A percentile compares a stretch with the other conserved stretches of the same genome.
Conservation (phyloP, 2,888 invertebrate species). For the Macrophya alboannulata region DNA sequence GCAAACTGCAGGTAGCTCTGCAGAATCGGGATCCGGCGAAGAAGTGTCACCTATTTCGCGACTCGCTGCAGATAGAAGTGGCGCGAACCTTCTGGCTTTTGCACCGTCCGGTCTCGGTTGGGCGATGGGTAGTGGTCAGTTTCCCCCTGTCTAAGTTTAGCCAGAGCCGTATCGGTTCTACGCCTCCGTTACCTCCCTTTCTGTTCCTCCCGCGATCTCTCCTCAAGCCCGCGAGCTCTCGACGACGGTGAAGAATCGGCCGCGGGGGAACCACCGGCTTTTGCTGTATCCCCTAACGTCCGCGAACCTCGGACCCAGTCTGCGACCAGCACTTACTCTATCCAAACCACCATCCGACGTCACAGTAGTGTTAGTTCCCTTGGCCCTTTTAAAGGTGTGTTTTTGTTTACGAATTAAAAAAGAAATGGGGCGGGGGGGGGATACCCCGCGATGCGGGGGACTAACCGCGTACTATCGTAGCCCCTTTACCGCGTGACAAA, state of each 20-base stretch:
- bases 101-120: constrained; percentile 41
- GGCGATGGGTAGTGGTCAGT: constrained; percentile 55
- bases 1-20: neutral
- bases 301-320: constrained; percentile 73
- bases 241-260: constrained; percentile 56
- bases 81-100: constrained; percentile 41
- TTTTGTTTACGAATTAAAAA: constrained; percentile 20
- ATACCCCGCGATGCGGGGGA: constrained; percentile 44
- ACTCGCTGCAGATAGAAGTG: constrained; percentile 35
- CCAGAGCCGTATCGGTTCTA: constrained; percentile 76
- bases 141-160: constrained; percentile 77
- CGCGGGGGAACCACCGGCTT: constrained; percentile 68
- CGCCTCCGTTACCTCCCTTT: constrained; percentile 41
- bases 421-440: neutral
- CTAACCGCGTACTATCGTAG: constrained; percentile 3
- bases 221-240: constrained; percentile 61
- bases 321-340: constrained; percentile 71
- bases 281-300: constrained; percentile 61
- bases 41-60: constrained; percentile 12
- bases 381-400: constrained; percentile 62
- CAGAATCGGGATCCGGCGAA: neutral
- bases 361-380: constrained; percentile 58
- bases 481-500: constrained; percentile 51
- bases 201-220: constrained; percentile 59
- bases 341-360: constrained; percentile 64